Percentiles rank a stretch among this genome's conserved stretches.
Conservation (phyloP, 2,113 vertebrate species). For the Sylvietta virens region DNA sequence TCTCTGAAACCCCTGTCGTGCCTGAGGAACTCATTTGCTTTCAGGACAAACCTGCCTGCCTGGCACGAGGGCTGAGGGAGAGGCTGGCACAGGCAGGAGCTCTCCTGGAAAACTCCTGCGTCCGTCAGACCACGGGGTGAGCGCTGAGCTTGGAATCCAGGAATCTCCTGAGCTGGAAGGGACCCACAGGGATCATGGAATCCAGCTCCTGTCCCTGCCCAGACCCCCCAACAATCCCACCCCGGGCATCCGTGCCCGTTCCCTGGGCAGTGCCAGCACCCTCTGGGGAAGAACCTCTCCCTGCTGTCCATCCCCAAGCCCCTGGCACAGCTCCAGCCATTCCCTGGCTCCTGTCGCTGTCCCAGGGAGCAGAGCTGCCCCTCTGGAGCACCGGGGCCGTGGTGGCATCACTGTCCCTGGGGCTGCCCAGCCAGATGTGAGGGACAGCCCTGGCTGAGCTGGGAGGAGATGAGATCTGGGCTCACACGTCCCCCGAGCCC, state of each 20-base stretch:
- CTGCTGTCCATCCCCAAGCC: fast-evolving
- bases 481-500: background rate
- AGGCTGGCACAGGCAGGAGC: background rate
- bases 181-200: background rate
- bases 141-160: background rate
- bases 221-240: background rate
- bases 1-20: background rate
- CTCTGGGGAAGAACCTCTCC: background rate
- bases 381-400: background rate
- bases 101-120: background rate
- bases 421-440: background rate
- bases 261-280: background rate
- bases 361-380: background rate
- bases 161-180: background rate
- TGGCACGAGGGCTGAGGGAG: background rate
- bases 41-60: background rate
- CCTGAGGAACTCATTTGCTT: background rate
- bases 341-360: background rate
- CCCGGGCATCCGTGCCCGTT: background rate
- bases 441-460: background rate
- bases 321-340: background rate
- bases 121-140: fast-evolving
- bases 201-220: fast-evolving
- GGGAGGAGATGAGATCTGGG: background rate
- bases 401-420: background rate